Conservation (phyloP, 2,113 vertebrate genomes). For the Cnemophilus loriae region DNA sequence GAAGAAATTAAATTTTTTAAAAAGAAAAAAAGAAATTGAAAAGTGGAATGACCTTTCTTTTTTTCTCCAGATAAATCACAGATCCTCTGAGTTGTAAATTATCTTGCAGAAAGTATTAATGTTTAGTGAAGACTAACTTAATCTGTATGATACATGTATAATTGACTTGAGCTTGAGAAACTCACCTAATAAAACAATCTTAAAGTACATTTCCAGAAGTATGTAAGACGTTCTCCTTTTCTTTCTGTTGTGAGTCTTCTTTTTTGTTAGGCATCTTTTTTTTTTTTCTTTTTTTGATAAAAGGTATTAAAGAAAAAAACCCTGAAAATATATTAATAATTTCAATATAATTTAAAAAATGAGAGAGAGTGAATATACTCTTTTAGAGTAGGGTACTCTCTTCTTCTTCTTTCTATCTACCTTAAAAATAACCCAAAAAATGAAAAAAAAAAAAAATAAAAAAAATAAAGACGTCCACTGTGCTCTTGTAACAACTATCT, state of each 20-base stretch:
- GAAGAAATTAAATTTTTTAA: background rate
- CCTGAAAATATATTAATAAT: background rate
- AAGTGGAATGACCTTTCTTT: background rate
- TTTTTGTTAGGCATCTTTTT: background rate
- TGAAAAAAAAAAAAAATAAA: no score
- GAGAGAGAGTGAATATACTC: no score
- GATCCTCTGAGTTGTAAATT: background rate
- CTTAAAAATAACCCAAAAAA: background rate
- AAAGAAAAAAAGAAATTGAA: background rate
- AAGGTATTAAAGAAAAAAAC: background rate
- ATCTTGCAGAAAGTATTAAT: background rate
- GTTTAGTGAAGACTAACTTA: background rate
- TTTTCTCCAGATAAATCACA: background rate
- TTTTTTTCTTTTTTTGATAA: background rate
- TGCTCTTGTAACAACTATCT: rapidly evolving
- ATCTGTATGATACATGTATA: background rate
- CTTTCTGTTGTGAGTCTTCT: background rate
- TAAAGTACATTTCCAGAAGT: background rate
- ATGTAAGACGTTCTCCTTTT: background rate
- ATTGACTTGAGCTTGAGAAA: background rate
- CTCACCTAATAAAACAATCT: background rate
- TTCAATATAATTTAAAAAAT: background rate
- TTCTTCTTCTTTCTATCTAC: background rate
- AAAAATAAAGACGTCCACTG: rapidly evolving
- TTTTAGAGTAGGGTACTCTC: background rate